Evolutionary conservation across 92 coral and sea anemone species (phyloP).

Genomic region (Zoanthus gigantus): DNA sequence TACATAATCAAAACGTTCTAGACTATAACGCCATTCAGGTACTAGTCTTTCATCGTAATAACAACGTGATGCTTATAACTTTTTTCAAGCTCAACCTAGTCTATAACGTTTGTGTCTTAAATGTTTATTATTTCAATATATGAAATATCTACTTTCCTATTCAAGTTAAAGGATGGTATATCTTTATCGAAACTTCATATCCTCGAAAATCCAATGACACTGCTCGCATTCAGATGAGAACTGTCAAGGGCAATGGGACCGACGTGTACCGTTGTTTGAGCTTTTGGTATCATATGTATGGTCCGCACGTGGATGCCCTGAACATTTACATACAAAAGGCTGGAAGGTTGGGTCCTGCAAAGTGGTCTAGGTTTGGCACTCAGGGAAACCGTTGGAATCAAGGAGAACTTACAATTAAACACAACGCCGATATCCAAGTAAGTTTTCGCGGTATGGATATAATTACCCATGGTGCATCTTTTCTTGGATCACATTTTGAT

Average conservation of each 20-base stretch:
- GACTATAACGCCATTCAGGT: no score
- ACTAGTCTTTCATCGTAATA: no score
- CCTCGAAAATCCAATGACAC: slow-evolving; percentile 81
- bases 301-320: slow-evolving; percentile 87
- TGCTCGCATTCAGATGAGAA: slow-evolving; percentile 78
- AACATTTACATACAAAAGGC: slow-evolving; percentile 68
- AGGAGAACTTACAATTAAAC: slow-evolving; percentile 83
- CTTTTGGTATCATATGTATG: slow-evolving; percentile 99
- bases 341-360: slow-evolving; percentile 66
- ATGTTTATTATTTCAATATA: not conserved
- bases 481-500: no score
- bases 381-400: slow-evolving; percentile 86
- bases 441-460: not conserved
- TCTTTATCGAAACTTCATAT: slow-evolving; percentile 89
- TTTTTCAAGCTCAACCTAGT: no score
- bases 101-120: no score
- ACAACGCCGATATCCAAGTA: slow-evolving; percentile 69
- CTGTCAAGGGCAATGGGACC: slow-evolving; percentile 75
- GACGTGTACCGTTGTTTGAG: slow-evolving; percentile 77
- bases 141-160: not conserved
- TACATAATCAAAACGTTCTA: no score
- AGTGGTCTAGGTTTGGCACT: slow-evolving; percentile 85
- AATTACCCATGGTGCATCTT: not conserved
- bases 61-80: no score
- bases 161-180: slow-evolving; percentile 87